Evolutionary conservation across 1,140 invertebrate genomes (phyloP), one percentile per base, ranked within the genome.

Genomic region (Megathymus violae): DNA sequence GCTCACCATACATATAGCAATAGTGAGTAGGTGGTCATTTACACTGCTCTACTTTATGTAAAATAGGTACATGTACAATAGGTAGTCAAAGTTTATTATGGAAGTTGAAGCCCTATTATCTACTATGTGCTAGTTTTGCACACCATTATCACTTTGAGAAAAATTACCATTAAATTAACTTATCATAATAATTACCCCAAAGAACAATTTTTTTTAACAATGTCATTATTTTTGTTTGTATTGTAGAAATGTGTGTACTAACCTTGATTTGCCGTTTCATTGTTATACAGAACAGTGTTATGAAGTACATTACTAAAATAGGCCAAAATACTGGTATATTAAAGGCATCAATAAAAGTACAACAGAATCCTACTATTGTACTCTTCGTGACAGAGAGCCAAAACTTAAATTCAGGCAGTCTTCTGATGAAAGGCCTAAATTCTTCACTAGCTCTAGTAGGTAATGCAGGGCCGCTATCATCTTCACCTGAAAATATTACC

Each of bases 311-410:
- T 61, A 99, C 97, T 80, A 99, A 94, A 71, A 99, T 99, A 43
- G 99, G 99, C 99, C 99, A 99, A 91, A 99, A 99, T 74, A 99
- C 99, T 80, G 99, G 99, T 85, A 99, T 96, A 93, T 99, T 99
- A 86, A 99, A 98, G 70, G 96, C 96, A 80, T 99, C 98, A 89
- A 99, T 99, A 86, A 99, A 97, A 50, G 99, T 99, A 91, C 97
- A 99, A 67, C 96, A 92, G 76, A 98, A 94, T 19, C 96, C 97
- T 71, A 99, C 93, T 1, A 97, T 50, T n/a, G 98, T 98, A 46
- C 98, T 98, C 86, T 98, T 99, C 34, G 97, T 96, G 44, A 99
- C 96, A 71, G 98, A 98, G 78, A 99, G 95, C 99, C 99, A 99
- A 92, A 99, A 99, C 92, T 99, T 99, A 87, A 99, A 99, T 93